A percentile compares a stretch with the other conserved stretches of the same genome.
Conservation (phyloP, 2,797 vertebrate genomes). For the Argyrosomus regius region DNA sequence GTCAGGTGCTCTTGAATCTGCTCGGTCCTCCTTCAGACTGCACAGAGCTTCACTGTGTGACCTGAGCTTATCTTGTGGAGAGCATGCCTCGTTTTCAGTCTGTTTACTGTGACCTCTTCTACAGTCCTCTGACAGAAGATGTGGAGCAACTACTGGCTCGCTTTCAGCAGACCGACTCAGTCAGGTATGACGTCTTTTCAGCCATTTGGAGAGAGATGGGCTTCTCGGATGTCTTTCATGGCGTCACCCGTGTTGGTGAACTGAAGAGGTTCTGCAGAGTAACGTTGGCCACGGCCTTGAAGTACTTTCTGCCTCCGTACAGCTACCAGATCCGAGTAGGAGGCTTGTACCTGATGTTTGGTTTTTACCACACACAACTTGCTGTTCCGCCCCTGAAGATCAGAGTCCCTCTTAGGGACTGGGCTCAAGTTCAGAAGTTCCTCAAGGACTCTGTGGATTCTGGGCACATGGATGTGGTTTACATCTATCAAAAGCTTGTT, state of each 20-base stretch:
- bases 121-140: slow-evolving; percentile 68
- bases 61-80: neutral
- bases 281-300: slow-evolving; percentile 66
- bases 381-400: slow-evolving; percentile 42
- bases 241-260: slow-evolving; percentile 29
- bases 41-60: fast-evolving
- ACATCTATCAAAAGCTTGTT: slow-evolving; percentile 64
- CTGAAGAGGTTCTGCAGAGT: slow-evolving; percentile 64
- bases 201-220: slow-evolving; percentile 73
- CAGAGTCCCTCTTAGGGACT: slow-evolving; percentile 71
- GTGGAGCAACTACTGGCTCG: slow-evolving; percentile 75
- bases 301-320: slow-evolving; percentile 77
- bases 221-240: slow-evolving; percentile 64
- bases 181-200: slow-evolving; percentile 69
- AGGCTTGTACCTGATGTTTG: slow-evolving; percentile 77
- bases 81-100: slow-evolving; percentile 46
- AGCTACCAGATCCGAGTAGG: slow-evolving; percentile 78
- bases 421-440: slow-evolving; percentile 61
- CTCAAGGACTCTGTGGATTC: slow-evolving; percentile 45
- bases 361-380: slow-evolving; percentile 70
- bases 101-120: slow-evolving; percentile 37
- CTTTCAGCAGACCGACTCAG: slow-evolving; percentile 67
- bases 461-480: slow-evolving; percentile 69
- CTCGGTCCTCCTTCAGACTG: no score
- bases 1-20: no score